Base-by-base conservation (phyloP, 1,140 invertebrate genomes). In the Andricus grossulariae region DNA sequence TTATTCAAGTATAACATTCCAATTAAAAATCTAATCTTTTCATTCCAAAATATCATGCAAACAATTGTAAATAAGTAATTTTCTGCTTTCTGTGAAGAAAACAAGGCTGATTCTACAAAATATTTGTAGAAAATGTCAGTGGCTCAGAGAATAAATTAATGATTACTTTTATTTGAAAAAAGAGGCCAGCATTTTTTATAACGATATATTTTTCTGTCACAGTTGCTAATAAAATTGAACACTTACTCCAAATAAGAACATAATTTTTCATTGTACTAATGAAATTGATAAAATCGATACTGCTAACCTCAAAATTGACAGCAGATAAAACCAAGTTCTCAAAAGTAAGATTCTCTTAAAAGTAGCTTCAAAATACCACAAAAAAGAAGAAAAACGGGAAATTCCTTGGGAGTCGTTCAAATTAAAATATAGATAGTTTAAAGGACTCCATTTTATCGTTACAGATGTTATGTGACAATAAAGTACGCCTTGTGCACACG, bases 271-370 rank as follows among this genome's bases (percentile, higher is more conserved):
- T 5, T 32, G 25, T 5, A 32, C 25, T 32, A 32, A 32, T 5
- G 25, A 32, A 32, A 2, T 5, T 54, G 13, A 51, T 16, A 51
- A 73, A 52, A 21, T 57, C 72, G 13, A 57, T 32, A 73, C 19
- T 25, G 25, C 51, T 57, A 73, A 54, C 51, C n/a, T 72, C 21
- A 21, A 72, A 72, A 12, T 72, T 50, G 50, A 50, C 19, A 50
- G 18, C 8, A 21, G 39, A 32, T 50, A 12, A 13, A n/a, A 45
- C 5, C 13, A 45, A 16, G 7, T 71, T 50, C 19, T 32, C 25
- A 32, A 32, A 32, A 32, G 5, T 32, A 32, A 19, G 52, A 55
- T 16, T 55, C 52, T n/a, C 52, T 16, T 32, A 32, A 32, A 32
- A 32, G 25, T 32, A 32, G 25, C 25, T 5, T n/a, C 52, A n/a